Conservation (phyloP, 2,888 invertebrate genomes). For the Steinernema hermaphroditum region DNA sequence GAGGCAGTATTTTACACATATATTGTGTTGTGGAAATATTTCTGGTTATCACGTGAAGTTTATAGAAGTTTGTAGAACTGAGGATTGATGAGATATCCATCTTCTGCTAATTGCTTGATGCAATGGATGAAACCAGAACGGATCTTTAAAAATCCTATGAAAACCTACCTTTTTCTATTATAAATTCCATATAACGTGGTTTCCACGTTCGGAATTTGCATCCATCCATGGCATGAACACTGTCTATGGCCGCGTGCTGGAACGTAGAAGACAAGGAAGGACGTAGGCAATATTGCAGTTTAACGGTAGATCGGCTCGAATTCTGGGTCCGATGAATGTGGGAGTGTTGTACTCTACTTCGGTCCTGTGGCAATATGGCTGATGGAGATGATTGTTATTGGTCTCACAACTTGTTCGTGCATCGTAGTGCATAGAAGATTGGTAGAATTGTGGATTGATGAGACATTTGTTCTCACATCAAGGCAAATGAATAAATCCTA, state of each 20-base stretch:
- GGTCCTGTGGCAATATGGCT: not conserved
- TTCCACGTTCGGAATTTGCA: no score
- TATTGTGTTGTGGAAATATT: no score
- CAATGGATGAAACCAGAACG: no score
- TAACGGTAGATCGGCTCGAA: not conserved
- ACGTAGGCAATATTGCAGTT: not conserved
- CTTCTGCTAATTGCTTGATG: no score
- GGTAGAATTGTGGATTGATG: not conserved
- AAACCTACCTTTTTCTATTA: no score
- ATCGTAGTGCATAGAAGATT: not conserved
- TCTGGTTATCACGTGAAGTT: no score
- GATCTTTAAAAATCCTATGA: no score
- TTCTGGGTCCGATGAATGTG: not conserved
- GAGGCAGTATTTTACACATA: no score
- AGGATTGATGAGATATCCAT: no score
- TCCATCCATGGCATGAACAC: no score
- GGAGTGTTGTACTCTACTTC: not conserved
- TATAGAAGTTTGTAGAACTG: no score
- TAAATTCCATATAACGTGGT: no score
- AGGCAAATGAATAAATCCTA: not conserved
- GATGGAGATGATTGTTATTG: not conserved
- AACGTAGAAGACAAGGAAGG: not conserved
- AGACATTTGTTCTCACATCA: not conserved
- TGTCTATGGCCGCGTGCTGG: slow-evolving; percentile 1
- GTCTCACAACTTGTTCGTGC: not conserved